Evolutionary conservation across 2,113 vertebrate species (phyloP).

Genomic region (Axis porcinus): DNA sequence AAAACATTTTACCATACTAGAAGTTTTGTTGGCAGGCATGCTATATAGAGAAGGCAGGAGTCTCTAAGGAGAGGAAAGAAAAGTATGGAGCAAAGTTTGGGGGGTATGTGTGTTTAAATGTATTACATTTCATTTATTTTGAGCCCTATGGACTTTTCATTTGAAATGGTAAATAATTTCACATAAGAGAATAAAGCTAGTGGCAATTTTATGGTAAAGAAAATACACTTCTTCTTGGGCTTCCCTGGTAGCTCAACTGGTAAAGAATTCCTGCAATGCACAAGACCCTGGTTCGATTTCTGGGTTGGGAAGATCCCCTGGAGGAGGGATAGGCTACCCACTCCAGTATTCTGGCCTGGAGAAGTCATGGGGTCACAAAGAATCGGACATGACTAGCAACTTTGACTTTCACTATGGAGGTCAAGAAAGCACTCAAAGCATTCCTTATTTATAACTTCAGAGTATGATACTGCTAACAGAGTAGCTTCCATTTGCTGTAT

Average conservation of each 20-base stretch:
- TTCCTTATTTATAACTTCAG: neutral
- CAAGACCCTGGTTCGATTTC: neutral
- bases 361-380: neutral
- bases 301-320: neutral
- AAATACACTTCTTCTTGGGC: neutral
- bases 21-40: constrained; percentile 32
- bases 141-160: neutral
- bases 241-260: neutral
- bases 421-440: neutral
- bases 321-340: neutral
- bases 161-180: constrained; percentile 11
- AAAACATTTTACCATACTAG: constrained; percentile 7
- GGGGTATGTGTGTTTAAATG: neutral
- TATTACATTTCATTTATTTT: neutral
- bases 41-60: neutral
- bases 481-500: neutral
- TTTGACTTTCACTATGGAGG: neutral
- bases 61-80: neutral
- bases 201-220: neutral
- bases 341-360: neutral
- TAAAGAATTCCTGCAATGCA: neutral
- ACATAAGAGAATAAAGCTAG: constrained; percentile 14
- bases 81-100: neutral
- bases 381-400: neutral
- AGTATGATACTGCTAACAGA: neutral